Conservation (phyloP, 2,888 invertebrate species). For the Monochamus alternatus region DNA sequence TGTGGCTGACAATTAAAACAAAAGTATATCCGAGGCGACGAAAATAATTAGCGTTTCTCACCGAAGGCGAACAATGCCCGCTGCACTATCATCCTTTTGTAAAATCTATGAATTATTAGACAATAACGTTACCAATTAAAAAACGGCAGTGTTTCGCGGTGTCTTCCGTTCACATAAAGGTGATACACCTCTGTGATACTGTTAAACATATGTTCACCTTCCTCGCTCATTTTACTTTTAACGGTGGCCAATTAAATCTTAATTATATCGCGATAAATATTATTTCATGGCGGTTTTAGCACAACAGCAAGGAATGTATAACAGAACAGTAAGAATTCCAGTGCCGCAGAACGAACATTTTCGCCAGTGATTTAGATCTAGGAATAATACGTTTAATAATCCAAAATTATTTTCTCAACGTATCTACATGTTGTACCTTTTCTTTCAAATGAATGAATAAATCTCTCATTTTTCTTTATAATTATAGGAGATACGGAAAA, state of each 20-base stretch:
- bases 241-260: slow-evolving; percentile 26
- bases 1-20: not conserved
- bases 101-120: slow-evolving; percentile 8
- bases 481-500: too few relatives aligned
- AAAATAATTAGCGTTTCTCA: slow-evolving; percentile 2
- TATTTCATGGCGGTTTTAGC: slow-evolving; percentile 15
- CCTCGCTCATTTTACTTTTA: slow-evolving; percentile 28
- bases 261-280: slow-evolving; percentile 25
- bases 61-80: not conserved
- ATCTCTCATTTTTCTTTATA: too few relatives aligned
- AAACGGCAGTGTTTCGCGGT: not conserved
- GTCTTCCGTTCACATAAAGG: slow-evolving; percentile 35
- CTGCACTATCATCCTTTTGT: slow-evolving; percentile 6
- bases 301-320: slow-evolving; percentile 29
- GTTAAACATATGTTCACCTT: slow-evolving; percentile 20
- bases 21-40: not conserved
- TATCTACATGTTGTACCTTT: too few relatives aligned
- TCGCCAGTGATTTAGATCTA: too few relatives aligned
- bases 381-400: too few relatives aligned
- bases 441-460: too few relatives aligned
- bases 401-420: too few relatives aligned
- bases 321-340: slow-evolving; percentile 16
- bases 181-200: slow-evolving; percentile 29
- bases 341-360: not conserved
- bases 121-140: slow-evolving; percentile 17